Percentiles rank a stretch among this genome's conserved stretches.
phyloP scores from a whole-genome alignment of 92 coral and sea anemone species.

The Siderastrea siderea region DNA sequence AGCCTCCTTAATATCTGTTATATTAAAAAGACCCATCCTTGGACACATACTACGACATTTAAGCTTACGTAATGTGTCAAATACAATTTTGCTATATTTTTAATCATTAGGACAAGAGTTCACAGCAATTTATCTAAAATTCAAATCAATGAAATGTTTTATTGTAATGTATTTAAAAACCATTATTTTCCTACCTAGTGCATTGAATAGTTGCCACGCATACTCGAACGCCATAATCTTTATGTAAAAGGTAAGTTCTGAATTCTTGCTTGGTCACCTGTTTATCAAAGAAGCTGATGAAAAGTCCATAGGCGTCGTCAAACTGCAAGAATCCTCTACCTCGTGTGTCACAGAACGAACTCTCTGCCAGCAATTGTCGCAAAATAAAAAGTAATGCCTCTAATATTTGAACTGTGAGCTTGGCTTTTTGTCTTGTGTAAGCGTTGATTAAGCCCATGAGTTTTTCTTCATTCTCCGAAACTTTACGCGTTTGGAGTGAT shows the following conservation, averaged over 20 bases:
- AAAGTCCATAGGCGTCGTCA: conserved; percentile 63
- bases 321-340: conserved; percentile 60
- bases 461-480: conserved; percentile 64
- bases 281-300: conserved; percentile 52
- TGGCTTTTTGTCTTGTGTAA: conserved; percentile 46
- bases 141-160: too few species aligned
- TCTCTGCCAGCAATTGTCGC: conserved; percentile 61
- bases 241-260: conserved; percentile 49
- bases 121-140: neutral
- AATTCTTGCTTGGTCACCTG: conserved; percentile 50
- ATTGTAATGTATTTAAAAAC: too few species aligned
- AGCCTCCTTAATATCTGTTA: too few species aligned
- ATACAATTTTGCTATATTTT: too few species aligned
- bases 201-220: conserved; percentile 60
- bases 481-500: conserved; percentile 64
- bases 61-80: too few species aligned
- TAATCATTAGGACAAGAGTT: too few species aligned
- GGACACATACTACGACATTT: too few species aligned
- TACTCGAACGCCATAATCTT: conserved; percentile 71
- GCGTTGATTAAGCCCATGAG: conserved; percentile 47
- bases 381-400: conserved; percentile 63
- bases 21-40: too few species aligned
- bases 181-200: neutral
- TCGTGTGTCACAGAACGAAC: conserved; percentile 42
- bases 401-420: conserved; percentile 43